Evolutionary conservation across 2,888 invertebrate genomes (phyloP).

Genomic region (Luffia ferchaultella): DNA sequence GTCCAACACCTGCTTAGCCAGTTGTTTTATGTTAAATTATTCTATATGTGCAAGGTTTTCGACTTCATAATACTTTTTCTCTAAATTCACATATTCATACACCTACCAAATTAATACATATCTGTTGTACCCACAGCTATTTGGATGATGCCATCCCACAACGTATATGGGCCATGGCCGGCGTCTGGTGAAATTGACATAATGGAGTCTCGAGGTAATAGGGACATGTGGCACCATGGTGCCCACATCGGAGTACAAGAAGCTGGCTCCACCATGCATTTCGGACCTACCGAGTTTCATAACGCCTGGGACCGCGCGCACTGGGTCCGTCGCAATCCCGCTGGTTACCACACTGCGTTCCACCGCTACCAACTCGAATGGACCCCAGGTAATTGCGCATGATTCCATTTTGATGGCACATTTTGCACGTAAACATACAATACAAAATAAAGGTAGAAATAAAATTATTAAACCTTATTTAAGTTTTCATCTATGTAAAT

Average conservation of each 20-base stretch:
- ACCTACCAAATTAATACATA: slow-evolving; percentile 8
- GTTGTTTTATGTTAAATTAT: no score
- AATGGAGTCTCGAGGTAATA: slow-evolving; percentile 60
- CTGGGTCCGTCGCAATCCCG: slow-evolving; percentile 16
- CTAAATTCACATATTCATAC: neutral
- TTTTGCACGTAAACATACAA: neutral
- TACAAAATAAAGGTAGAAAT: neutral
- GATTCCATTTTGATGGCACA: slow-evolving; percentile 17
- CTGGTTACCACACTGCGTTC: slow-evolving; percentile 42
- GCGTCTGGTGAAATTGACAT: slow-evolving; percentile 69
- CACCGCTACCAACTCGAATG: slow-evolving; percentile 63
- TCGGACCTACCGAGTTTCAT: slow-evolving; percentile 46
- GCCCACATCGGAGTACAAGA: slow-evolving; percentile 42
- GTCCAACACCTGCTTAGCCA: no score
- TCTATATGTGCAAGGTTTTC: no score
- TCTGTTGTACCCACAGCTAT: slow-evolving; percentile 35
- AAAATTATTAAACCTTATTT: neutral
- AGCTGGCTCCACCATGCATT: slow-evolving; percentile 59
- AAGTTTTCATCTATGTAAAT: neutral
- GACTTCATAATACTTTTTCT: no score
- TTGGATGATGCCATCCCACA: slow-evolving; percentile 61
- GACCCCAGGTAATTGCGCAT: slow-evolving; percentile 42
- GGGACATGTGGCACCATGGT: slow-evolving; percentile 22
- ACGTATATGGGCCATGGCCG: slow-evolving; percentile 65
- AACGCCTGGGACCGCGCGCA: slow-evolving; percentile 38